Conservation (phyloP, 2,113 vertebrate species). For the Drymodes brunneopygia region DNA sequence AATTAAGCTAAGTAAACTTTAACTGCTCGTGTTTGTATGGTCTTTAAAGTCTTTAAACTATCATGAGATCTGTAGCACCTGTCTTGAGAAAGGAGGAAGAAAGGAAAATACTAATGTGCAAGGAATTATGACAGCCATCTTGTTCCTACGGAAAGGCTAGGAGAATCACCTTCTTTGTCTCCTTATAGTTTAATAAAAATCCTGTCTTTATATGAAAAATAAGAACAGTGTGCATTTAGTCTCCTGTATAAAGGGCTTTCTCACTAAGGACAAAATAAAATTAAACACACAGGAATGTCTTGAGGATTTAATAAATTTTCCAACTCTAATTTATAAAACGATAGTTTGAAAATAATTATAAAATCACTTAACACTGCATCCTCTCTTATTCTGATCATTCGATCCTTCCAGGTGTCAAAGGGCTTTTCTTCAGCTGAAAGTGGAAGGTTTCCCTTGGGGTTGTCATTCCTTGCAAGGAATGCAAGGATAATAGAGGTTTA, state of each 20-base stretch:
- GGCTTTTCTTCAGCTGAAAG: background rate
- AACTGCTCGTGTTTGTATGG: background rate
- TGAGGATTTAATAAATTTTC: background rate
- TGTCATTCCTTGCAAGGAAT: background rate
- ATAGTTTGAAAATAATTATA: background rate
- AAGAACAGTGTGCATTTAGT: background rate
- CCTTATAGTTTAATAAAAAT: background rate
- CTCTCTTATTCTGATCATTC: background rate
- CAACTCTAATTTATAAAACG: background rate
- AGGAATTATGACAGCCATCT: background rate
- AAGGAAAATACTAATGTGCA: background rate
- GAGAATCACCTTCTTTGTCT: background rate
- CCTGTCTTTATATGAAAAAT: background rate
- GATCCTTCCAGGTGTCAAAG: background rate
- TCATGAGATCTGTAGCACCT: background rate
- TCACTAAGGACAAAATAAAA: background rate
- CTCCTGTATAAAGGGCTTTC: background rate
- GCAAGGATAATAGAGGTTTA: background rate
- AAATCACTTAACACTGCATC: background rate
- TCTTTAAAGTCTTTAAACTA: background rate
- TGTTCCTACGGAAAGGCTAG: background rate
- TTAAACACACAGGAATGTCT: background rate
- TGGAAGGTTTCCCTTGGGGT: background rate
- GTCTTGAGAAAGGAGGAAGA: background rate
- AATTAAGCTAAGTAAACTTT: background rate